A percentile compares a stretch with the other conserved stretches of the same genome.
Conservation (phyloP, 2,113 vertebrate species). For the Trogon melanurus region DNA sequence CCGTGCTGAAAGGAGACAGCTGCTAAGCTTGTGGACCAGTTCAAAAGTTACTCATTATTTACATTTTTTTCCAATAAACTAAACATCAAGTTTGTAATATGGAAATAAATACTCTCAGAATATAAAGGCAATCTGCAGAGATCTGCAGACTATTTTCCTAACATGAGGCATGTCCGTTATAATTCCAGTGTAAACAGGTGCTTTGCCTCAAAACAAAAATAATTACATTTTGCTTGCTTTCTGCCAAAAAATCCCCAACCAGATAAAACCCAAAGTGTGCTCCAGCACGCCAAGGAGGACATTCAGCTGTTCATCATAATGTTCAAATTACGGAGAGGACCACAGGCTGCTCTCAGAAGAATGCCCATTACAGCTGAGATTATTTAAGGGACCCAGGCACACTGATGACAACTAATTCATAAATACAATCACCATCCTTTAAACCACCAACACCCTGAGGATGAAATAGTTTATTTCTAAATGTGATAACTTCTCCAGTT, state of each 20-base stretch:
- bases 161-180: neutral
- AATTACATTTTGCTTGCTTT: neutral
- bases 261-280: neutral
- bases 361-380: neutral
- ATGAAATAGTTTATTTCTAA: neutral
- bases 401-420: neutral
- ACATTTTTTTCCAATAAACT: slow-evolving; percentile 21
- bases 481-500: neutral
- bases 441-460: neutral
- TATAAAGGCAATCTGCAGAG: slow-evolving; percentile 6
- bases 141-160: neutral
- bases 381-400: neutral
- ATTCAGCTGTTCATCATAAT: neutral
- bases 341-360: neutral
- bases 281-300: neutral
- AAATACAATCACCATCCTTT: neutral
- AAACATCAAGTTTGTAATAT: slow-evolving; percentile 11
- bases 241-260: neutral
- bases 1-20: neutral
- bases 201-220: neutral
- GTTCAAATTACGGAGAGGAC: neutral
- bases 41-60: slow-evolving; percentile 29
- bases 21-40: neutral
- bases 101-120: slow-evolving; percentile 12
- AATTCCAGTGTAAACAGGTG: slow-evolving; percentile 13